Base-by-base conservation (phyloP, 2,797 vertebrate species). In the Eulemur albifrons region DNA sequence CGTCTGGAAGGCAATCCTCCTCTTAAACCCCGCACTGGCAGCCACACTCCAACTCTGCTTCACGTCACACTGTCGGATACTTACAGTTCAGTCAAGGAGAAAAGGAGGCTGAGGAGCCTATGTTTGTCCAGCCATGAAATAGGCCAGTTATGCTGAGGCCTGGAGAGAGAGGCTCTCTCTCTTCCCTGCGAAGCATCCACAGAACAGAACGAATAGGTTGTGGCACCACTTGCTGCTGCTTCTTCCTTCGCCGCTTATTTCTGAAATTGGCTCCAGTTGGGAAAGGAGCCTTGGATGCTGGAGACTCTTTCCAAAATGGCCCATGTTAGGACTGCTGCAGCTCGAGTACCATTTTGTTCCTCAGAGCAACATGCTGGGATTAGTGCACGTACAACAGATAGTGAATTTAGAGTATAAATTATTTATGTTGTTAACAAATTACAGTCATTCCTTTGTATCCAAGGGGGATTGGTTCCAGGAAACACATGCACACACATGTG, bases 91-190 rank as follows among this genome's bases (percentile, higher is more conserved):
- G 52, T 94, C 87, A 93, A 94, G 94, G 97, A 88, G 90, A 96
- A 89, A 95, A 97, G 94, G 80, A 81, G 81, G 87, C 45, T 7
- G 83, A 94, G 73, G 80, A 95, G 72, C 50, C 72, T 40, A 72
- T 95, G 91, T 81, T 85, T 97, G 93, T 92, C 91, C 93, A 97
- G 86, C 88, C 96, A 97, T 95, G 96, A 98, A 97, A 96, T 82
- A 97, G 94, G 63, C 54, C 94, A 76, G 96, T 94, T 96, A 96
- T 83, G 69, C 20, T 4, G n/a, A 94, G 48, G 63, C 81, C 96
- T 67, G 76, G 32, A 86, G 94, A 96, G 54, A 93, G 40, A 85
- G 15, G 23, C 13, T 17, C 80, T 94, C 50, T 48, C 7, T 95
- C 83, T 86, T 77, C 67, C 15, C 52, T 5, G 2, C 0, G 32